Conservation (phyloP, 1,140 invertebrate genomes). For the Samia ricini region DNA sequence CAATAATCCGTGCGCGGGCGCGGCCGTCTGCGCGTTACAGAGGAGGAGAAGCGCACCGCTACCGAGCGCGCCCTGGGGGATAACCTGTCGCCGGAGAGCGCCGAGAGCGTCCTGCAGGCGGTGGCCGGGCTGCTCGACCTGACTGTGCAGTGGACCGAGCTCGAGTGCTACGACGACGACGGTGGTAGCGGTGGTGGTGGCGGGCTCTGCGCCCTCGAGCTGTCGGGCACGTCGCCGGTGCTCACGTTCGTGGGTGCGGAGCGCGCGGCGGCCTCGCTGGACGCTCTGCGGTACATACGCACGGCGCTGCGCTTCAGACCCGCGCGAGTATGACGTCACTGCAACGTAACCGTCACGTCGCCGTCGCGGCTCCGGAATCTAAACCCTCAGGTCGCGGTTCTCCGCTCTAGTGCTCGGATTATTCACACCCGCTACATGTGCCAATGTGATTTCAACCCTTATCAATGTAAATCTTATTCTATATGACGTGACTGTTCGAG, state of each 20-base stretch:
- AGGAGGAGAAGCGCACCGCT: slow-evolving; percentile 11
- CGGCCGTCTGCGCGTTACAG: slow-evolving; percentile 16
- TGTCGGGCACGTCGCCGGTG: slow-evolving; percentile 33
- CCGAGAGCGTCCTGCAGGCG: slow-evolving; percentile 22
- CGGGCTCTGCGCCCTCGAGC: slow-evolving; percentile 25
- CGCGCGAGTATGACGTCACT: slow-evolving; percentile 1
- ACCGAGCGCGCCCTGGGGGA: slow-evolving; percentile 6
- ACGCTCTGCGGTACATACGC: slow-evolving; percentile 37
- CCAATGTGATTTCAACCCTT: too few relatives aligned
- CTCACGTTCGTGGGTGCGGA: slow-evolving; percentile 30
- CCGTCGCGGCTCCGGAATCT: not conserved
- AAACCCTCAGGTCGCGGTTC: too few relatives aligned
- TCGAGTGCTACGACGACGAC: slow-evolving; percentile 6
- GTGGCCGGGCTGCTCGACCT: slow-evolving; percentile 29
- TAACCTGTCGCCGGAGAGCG: slow-evolving; percentile 4
- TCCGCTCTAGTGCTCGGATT: too few relatives aligned
- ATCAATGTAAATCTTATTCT: too few relatives aligned
- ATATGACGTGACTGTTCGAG: too few relatives aligned
- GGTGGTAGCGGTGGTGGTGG: slow-evolving; percentile 8
- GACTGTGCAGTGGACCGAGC: slow-evolving; percentile 15
- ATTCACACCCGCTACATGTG: too few relatives aligned
- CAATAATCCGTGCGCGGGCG: too few relatives aligned
- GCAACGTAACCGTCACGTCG: not conserved
- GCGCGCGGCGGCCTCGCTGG: slow-evolving; percentile 19
- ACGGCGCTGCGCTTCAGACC: slow-evolving; percentile 14